These are phyloP conservation scores for Pitangus sulphuratus DNA, from an alignment of 2,797 vertebrate species.

Conservation along the genomic window DNA sequence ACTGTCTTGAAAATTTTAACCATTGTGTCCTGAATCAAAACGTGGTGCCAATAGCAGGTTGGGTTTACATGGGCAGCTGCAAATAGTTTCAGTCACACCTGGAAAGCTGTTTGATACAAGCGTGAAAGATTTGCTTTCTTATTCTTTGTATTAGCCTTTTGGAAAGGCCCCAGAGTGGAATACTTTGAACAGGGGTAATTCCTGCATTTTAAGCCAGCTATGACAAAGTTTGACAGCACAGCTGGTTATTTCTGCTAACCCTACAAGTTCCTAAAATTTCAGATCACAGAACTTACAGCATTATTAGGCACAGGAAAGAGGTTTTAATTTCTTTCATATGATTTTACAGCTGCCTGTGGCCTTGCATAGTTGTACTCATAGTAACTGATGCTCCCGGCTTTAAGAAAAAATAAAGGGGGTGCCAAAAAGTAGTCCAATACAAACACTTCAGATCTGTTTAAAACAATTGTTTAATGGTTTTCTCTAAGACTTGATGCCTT, in stretches of 20 bases:
- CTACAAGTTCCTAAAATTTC: not conserved
- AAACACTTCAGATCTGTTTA: not conserved
- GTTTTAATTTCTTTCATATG: not conserved
- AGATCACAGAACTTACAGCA: not conserved
- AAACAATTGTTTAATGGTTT: not conserved
- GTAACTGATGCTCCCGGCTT: not conserved
- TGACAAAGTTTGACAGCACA: not conserved
- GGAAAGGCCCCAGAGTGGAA: not conserved
- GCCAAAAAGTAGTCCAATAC: not conserved
- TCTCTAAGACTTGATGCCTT: not conserved
- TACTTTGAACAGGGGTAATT: not conserved
- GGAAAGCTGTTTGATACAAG: not conserved
- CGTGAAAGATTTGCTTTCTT: not conserved
- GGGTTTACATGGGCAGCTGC: not conserved
- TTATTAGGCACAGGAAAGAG: not conserved
- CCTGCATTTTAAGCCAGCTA: not conserved
- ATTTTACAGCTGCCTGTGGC: not conserved
- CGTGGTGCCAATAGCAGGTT: accelerated
- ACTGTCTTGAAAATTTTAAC: not conserved
- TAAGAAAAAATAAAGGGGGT: not conserved
- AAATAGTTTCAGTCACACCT: not conserved
- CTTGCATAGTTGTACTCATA: not conserved
- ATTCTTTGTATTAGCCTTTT: not conserved
- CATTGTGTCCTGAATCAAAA: not conserved
- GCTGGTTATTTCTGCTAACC: not conserved